Conservation (phyloP, 2,113 vertebrate species). For the Ceratotherium simum region DNA sequence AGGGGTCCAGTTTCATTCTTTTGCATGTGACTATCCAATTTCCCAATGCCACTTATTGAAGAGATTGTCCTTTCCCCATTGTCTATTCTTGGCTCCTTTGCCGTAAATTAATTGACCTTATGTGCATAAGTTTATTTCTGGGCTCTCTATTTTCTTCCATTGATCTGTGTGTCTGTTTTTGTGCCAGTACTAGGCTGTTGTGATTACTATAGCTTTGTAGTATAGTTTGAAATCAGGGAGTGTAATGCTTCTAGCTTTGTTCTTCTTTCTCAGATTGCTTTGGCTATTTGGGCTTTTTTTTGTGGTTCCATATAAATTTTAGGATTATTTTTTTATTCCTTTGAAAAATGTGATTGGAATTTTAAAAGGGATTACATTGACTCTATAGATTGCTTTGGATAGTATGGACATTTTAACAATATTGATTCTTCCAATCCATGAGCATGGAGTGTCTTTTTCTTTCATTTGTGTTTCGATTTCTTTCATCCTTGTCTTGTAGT, state of each 20-base stretch:
- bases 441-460: background rate
- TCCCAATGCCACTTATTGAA: background rate
- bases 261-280: background rate
- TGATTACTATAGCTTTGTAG: background rate
- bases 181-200: background rate
- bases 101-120: background rate
- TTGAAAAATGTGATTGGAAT: background rate
- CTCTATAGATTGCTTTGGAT: background rate
- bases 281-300: background rate
- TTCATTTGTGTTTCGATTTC: background rate
- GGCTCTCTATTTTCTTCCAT: background rate
- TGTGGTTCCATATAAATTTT: background rate
- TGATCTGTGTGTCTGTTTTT: background rate
- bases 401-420: too few species aligned
- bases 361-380: background rate
- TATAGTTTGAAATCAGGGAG: background rate
- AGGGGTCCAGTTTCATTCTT: background rate
- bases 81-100: background rate
- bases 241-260: background rate
- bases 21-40: background rate
- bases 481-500: background rate
- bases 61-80: background rate
- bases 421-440: background rate
- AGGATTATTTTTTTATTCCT: background rate
- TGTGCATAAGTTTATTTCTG: background rate